Evolutionary conservation across 2,113 vertebrate genomes (phyloP).

Genomic region (Elaphurus davidianus): DNA sequence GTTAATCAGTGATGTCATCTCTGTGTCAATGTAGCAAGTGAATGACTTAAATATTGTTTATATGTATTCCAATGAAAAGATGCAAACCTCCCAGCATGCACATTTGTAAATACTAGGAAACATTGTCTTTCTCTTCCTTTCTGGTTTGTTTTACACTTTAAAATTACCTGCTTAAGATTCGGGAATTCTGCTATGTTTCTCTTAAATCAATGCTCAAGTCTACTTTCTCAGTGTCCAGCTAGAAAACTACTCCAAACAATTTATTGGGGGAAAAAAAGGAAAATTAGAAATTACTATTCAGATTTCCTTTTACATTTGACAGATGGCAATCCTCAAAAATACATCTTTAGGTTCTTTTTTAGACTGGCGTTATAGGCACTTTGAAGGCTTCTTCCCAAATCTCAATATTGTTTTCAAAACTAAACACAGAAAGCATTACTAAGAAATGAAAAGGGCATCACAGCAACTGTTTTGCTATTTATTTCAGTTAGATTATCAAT

Average conservation of each 20-base stretch:
- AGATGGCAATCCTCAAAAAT: constrained; percentile 76
- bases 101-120: constrained; percentile 13
- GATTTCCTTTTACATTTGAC: constrained; percentile 55
- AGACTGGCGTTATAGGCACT: constrained; percentile 50
- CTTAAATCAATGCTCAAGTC: not conserved
- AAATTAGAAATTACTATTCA: constrained; percentile 63
- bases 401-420: constrained; percentile 50
- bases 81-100: not conserved
- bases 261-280: not conserved
- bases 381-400: constrained; percentile 59
- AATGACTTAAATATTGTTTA: constrained; percentile 39
- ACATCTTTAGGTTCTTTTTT: constrained; percentile 68
- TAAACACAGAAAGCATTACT: constrained; percentile 57
- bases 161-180: not conserved
- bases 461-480: constrained; percentile 13
- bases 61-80: constrained; percentile 38
- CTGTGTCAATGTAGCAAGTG: not conserved
- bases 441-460: constrained; percentile 15
- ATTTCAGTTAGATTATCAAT: constrained; percentile 22
- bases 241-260: constrained; percentile 35
- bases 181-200: not conserved
- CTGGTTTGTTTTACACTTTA: not conserved
- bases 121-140: not conserved
- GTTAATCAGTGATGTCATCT: constrained; percentile 13
- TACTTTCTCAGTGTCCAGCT: constrained; percentile 34